Percentiles rank a stretch among this genome's conserved stretches.
phyloP scores from a whole-genome alignment of 2,888 invertebrate species.

The Julus scanicus region DNA sequence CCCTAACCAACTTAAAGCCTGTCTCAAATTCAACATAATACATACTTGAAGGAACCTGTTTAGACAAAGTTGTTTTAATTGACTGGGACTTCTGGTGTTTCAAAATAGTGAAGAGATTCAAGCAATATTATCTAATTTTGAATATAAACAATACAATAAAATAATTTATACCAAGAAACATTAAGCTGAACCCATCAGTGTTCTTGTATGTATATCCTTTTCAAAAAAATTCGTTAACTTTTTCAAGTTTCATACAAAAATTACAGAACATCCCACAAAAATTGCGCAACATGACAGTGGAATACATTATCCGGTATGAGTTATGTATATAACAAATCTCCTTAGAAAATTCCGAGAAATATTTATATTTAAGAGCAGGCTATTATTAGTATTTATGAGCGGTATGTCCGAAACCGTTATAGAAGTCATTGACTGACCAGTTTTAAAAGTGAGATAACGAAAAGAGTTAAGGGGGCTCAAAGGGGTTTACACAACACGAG shows the following conservation, averaged over 20 bases:
- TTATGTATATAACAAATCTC: not conserved
- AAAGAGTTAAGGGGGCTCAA: constrained; percentile 37
- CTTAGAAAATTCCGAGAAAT: not conserved
- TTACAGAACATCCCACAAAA: too few species aligned
- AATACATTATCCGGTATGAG: not conserved
- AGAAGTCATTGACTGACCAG: constrained; percentile 27
- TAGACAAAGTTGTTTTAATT: not conserved
- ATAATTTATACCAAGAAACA: too few species aligned
- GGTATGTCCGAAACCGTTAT: not conserved
- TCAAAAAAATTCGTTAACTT: too few species aligned
- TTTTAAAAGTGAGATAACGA: not conserved
- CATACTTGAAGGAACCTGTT: not conserved
- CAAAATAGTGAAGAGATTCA: not conserved
- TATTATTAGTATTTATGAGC: constrained; percentile 25
- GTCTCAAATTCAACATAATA: not conserved
- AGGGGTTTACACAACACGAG: not conserved
- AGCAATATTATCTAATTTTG: not conserved
- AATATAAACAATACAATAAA: too few species aligned
- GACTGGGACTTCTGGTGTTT: not conserved
- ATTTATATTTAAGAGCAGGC: not conserved
- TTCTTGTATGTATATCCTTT: too few species aligned
- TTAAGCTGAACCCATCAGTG: too few species aligned
- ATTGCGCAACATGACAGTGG: not conserved
- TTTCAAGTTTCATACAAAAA: too few species aligned
- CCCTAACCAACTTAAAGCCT: too few species aligned